Evolutionary conservation across 2,888 invertebrate genomes (phyloP).

Genomic region (Ophion costatus): DNA sequence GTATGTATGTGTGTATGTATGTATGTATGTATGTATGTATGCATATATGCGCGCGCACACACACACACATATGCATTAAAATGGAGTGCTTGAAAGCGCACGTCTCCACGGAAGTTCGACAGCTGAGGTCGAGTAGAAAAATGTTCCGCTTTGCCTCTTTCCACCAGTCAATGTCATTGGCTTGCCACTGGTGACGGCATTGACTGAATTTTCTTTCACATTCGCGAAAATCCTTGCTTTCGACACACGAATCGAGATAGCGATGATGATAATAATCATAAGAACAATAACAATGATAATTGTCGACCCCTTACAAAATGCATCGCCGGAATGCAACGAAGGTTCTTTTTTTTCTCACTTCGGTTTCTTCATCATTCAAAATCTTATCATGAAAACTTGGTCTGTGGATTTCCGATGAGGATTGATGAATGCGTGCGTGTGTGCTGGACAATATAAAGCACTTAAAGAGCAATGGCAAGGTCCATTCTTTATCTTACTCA

Average conservation of each 20-base stretch:
- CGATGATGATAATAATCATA: not conserved
- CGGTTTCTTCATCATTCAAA: too few relatives aligned
- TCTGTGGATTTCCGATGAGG: too few relatives aligned
- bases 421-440: too few relatives aligned
- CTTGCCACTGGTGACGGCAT: constrained; percentile 32
- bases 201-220: constrained; percentile 42
- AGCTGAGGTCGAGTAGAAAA: constrained; percentile 56
- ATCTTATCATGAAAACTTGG: too few relatives aligned
- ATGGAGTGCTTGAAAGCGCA: not conserved
- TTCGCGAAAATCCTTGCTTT: constrained; percentile 9
- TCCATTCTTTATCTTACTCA: too few relatives aligned
- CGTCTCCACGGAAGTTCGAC: constrained; percentile 53
- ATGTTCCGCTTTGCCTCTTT: constrained; percentile 41
- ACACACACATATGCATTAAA: not conserved
- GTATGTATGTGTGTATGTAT: not conserved
- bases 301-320: too few relatives aligned
- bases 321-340: too few relatives aligned
- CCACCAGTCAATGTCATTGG: constrained; percentile 50
- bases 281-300: not conserved
- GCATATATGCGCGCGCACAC: not conserved
- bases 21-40: not conserved
- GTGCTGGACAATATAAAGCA: too few relatives aligned
- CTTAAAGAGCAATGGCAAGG: too few relatives aligned
- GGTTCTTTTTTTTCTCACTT: too few relatives aligned
- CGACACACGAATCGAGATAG: not conserved